These are phyloP conservation scores for Microcebus murinus DNA, from an alignment of 2,113 vertebrate genomes.

Conservation along the genomic window DNA sequence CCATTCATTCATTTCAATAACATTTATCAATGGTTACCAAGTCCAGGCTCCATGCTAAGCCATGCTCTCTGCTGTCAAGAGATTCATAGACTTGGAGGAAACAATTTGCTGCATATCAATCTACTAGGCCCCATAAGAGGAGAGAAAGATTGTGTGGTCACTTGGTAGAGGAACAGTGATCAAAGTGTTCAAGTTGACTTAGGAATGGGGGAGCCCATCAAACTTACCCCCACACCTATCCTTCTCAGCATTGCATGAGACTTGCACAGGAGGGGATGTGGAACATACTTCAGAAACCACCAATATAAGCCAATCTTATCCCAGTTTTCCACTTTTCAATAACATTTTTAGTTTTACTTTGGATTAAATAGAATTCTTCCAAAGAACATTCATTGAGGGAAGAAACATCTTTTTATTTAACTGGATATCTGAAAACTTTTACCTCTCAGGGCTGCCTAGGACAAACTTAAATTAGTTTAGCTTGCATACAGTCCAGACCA, in stretches of 20 bases:
- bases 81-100: neutral
- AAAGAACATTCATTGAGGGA: neutral
- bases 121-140: accelerated
- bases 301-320: neutral
- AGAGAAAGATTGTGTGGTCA: neutral
- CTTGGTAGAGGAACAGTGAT: neutral
- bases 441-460: neutral
- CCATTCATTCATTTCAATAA: constrained; percentile 50
- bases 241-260: neutral
- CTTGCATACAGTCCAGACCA: neutral
- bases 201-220: neutral
- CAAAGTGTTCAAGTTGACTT: neutral
- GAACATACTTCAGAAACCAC: neutral
- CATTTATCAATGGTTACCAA: neutral
- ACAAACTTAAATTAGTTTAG: neutral
- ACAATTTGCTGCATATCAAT: neutral
- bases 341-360: neutral
- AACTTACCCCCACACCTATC: neutral
- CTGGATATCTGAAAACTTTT: neutral
- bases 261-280: accelerated
- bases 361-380: neutral
- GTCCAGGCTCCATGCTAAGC: neutral
- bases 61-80: neutral
- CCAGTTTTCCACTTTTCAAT: neutral
- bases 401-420: neutral